Conservation (phyloP, 2,888 invertebrate species). For the Lithophane ornitopus region DNA sequence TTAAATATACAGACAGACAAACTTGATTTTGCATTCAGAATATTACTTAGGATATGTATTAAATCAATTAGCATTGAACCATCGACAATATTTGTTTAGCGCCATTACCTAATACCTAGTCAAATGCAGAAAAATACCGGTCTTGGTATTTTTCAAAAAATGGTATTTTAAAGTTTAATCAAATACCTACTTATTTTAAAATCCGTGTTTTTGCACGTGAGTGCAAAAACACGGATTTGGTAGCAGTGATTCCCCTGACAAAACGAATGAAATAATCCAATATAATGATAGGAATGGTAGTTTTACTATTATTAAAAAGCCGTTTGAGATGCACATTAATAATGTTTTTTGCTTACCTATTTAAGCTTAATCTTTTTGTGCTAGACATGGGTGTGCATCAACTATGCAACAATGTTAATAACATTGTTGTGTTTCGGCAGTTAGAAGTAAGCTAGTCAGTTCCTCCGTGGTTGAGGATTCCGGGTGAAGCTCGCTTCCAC, state of each 20-base stretch:
- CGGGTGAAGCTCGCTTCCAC: too few species aligned
- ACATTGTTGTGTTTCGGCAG: too few species aligned
- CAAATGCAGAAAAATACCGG: slow-evolving; percentile 18
- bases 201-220: too few species aligned
- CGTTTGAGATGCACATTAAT: background rate
- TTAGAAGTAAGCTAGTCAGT: too few species aligned
- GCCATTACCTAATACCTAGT: slow-evolving; percentile 3
- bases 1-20: too few species aligned
- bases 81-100: slow-evolving; percentile 6
- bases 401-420: background rate
- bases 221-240: background rate
- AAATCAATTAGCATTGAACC: slow-evolving; percentile 24
- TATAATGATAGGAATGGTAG: background rate
- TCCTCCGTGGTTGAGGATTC: too few species aligned
- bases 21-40: background rate
- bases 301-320: background rate
- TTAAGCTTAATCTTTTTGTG: background rate
- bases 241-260: background rate
- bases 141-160: background rate
- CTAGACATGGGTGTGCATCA: background rate
- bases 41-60: slow-evolving; percentile 10
- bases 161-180: background rate
- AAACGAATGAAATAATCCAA: background rate
- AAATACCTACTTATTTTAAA: too few species aligned
- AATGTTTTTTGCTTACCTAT: background rate